A percentile compares a stretch with the other conserved stretches of the same genome.
Conservation (phyloP, 2,113 vertebrate genomes). For the Lichenostomus cassidix region DNA sequence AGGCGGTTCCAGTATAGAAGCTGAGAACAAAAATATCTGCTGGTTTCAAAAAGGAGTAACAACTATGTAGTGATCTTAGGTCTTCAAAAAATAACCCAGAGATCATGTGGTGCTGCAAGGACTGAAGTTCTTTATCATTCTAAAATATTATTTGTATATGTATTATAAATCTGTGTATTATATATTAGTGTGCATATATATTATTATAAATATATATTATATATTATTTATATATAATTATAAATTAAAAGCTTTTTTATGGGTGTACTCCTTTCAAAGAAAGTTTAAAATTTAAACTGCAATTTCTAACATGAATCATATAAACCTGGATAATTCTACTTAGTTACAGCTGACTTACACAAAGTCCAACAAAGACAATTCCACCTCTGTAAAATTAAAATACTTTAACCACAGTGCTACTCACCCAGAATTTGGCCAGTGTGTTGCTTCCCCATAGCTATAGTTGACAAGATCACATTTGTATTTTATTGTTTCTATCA, state of each 20-base stretch:
- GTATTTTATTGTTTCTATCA: constrained; percentile 98
- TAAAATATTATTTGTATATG: not conserved
- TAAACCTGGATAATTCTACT: not conserved
- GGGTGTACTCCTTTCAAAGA: not conserved
- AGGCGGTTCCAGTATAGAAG: not conserved
- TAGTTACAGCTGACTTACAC: not conserved
- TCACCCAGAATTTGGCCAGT: constrained; percentile 98
- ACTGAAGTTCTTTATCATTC: not conserved
- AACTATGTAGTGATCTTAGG: not conserved
- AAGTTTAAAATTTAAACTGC: not conserved
- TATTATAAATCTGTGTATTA: not conserved
- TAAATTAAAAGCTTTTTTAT: not conserved
- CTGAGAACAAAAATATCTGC: not conserved
- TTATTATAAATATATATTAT: no score
- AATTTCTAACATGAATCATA: not conserved
- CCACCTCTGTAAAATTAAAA: not conserved
- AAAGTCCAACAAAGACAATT: not conserved
- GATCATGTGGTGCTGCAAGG: not conserved
- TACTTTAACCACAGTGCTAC: constrained; percentile 6
- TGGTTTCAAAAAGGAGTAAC: not conserved
- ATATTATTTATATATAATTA: no score
- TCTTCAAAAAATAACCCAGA: not conserved
- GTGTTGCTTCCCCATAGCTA: constrained; percentile 98
- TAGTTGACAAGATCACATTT: constrained; percentile 99
- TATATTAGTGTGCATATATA: not conserved